Evolutionary conservation across 2,797 vertebrate genomes (phyloP), one percentile per base, ranked within the genome.

Genomic region (Cottoperca gobio): DNA sequence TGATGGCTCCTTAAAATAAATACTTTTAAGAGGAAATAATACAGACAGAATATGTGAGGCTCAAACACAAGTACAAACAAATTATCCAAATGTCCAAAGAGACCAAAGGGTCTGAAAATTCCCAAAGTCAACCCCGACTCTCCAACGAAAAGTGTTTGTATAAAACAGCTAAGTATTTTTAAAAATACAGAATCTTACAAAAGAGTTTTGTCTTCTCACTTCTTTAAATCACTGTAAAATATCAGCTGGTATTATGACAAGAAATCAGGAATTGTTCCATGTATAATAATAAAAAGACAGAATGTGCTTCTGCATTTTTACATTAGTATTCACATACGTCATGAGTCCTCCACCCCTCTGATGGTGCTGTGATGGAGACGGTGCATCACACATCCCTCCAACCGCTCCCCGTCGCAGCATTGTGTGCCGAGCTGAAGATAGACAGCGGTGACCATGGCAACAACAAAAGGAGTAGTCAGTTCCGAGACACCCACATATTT

Each of bases 151-250:
- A 89, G 73, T 77, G 83, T 93, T 91, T 87, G 93, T 95, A 95
- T 93, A 95, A 95, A 95, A 95, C 92, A 91, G 93, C 83, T 78
- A 93, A 81, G 90, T 84, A 90, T 89, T 87, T 93, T 93, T 82
- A 93, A 95, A 96, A 96, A 96, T 95, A 95, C 94, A 92, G 89
- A 92, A 94, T 95, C 91, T 93, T 95, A 94, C 93, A 94, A 95
- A 95, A 92, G 88, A 23, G 60, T 81, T 84, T 59, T 53, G 74
- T 89, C 84, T 89, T 88, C 77, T 89, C 78, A 80, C 82, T 89
- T 92, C 86, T 91, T 92, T 90, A 91, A 93, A 92, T 94, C 91
- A 91, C 91, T 95, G 94, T 93, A 95, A 95, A 95, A 95, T 92
- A 93, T 95, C 93, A 92, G 93, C 94, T 95, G 95, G 94, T 89